A percentile compares a stretch with the other conserved stretches of the same genome.
Conservation (phyloP, 2,797 vertebrate genomes). For the Lemur catta region DNA sequence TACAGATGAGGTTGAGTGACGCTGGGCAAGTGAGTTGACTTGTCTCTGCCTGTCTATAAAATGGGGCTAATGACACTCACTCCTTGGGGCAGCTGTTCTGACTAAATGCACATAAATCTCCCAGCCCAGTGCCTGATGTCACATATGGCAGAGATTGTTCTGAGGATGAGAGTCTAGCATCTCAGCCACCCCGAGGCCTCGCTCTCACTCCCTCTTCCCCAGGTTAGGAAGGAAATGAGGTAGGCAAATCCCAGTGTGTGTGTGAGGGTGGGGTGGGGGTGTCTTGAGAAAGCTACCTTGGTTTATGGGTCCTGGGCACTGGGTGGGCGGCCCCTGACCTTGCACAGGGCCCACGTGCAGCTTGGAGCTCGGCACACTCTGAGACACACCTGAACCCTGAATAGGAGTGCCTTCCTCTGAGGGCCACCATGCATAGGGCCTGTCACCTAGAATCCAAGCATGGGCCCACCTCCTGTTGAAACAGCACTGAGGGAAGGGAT, state of each 20-base stretch:
- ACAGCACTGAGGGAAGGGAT: neutral
- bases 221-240: neutral
- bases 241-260: neutral
- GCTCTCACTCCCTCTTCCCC: neutral
- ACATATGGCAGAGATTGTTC: fast-evolving
- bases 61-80: neutral
- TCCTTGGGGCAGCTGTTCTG: too few species aligned
- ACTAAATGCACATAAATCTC: neutral
- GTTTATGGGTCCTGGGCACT: neutral
- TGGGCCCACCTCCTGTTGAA: neutral
- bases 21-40: neutral
- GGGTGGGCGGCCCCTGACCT: neutral
- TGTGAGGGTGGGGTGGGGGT: neutral
- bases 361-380: too few species aligned
- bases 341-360: fast-evolving
- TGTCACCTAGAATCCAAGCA: neutral
- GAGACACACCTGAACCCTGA: neutral
- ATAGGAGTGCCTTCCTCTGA: neutral
- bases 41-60: neutral
- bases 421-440: neutral
- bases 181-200: neutral
- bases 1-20: neutral
- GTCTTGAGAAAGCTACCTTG: neutral
- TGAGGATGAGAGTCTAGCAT: neutral
- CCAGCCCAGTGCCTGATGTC: neutral